Evolutionary conservation across 2,888 invertebrate genomes (phyloP).

Genomic region (Apamea sordens): DNA sequence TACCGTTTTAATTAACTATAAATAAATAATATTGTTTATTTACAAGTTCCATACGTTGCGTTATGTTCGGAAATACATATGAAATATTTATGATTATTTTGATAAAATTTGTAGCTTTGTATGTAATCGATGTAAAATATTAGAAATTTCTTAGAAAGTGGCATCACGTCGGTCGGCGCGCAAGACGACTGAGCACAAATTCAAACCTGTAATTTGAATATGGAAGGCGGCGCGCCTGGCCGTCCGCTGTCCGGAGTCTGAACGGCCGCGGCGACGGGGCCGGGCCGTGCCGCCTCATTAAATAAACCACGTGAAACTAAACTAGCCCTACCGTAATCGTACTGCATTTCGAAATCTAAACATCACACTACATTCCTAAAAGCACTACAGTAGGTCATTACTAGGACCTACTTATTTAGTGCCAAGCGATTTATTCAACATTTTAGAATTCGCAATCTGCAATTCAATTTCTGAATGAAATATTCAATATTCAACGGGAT

Average conservation of each 20-base stretch:
- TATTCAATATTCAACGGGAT: neutral
- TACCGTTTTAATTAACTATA: no score
- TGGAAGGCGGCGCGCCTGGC: conserved; percentile 73
- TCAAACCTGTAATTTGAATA: conserved; percentile 85
- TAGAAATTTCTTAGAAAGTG: conserved; percentile 12
- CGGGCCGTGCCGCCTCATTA: conserved; percentile 1
- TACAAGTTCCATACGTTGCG: neutral
- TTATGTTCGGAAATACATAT: neutral
- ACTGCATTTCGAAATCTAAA: neutral
- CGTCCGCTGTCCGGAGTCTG: conserved; percentile 11
- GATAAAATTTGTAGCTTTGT: neutral
- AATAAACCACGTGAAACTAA: conserved; percentile 1
- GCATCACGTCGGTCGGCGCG: neutral
- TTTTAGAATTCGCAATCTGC: neutral
- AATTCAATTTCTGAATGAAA: neutral
- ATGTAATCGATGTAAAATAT: neutral
- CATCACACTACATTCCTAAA: neutral
- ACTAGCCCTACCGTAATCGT: conserved; percentile 2
- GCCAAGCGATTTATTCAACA: neutral
- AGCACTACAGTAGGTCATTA: no score
- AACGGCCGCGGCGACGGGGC: neutral
- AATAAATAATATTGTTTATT: neutral
- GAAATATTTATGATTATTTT: neutral
- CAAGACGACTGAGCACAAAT: conserved; percentile 70
- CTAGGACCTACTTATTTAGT: neutral